These are phyloP conservation scores for Phaethornis superciliosus DNA, from an alignment of 2,113 vertebrate genomes.

Conservation along the genomic window DNA sequence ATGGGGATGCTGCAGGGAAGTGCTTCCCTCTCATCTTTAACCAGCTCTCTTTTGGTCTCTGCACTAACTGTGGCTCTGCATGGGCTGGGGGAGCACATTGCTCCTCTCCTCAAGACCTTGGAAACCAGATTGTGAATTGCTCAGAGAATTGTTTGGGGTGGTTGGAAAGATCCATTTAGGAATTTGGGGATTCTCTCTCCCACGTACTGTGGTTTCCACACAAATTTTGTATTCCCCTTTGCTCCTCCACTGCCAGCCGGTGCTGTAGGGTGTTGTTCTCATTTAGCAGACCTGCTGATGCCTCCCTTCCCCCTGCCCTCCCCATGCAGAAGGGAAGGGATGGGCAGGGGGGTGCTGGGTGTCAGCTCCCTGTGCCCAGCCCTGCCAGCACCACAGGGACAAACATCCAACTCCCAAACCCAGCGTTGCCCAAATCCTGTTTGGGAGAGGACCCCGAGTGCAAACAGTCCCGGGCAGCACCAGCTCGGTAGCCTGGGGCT, in stretches of 20 bases:
- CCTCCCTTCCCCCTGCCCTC: not conserved
- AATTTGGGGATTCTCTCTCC: not conserved
- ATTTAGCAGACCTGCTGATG: slow-evolving; percentile 18
- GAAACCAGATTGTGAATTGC: not conserved
- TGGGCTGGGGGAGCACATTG: not conserved
- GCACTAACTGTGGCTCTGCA: no score
- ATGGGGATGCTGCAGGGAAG: not conserved
- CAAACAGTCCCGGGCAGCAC: not conserved
- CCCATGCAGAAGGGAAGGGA: not conserved
- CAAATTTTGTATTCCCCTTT: not conserved
- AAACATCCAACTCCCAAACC: not conserved
- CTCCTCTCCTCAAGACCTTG: not conserved
- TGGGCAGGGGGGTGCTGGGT: not conserved
- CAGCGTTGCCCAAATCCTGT: not conserved
- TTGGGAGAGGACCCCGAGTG: not conserved
- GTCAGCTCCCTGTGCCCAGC: rapidly evolving
- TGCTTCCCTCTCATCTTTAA: not conserved
- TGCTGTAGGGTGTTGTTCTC: not conserved
- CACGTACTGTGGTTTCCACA: not conserved
- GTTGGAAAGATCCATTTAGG: not conserved
- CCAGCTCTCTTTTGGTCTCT: not conserved
- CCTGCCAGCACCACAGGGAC: not conserved
- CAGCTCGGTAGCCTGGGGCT: not conserved
- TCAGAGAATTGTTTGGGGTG: not conserved
- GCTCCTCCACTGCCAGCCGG: not conserved